Evolutionary conservation across 2,113 vertebrate species (phyloP).

Genomic region (Alethe castanea): DNA sequence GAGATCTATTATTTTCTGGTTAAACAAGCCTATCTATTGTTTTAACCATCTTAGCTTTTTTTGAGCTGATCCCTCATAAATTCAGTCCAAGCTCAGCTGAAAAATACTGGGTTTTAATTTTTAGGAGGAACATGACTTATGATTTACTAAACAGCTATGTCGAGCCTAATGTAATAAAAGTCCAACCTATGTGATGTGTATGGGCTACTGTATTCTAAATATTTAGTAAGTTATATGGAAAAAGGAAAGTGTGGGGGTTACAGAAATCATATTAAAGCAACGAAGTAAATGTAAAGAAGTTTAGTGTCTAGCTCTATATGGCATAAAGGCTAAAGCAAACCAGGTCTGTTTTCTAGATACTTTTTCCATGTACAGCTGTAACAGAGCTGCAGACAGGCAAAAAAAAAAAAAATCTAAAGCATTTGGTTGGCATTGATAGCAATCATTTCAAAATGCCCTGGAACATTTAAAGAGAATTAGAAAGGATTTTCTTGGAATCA

Average conservation of each 20-base stretch:
- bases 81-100: background rate
- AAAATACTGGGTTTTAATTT: background rate
- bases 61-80: background rate
- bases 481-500: slow-evolving; percentile 63
- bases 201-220: slow-evolving; percentile 34
- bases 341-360: slow-evolving; percentile 34
- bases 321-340: slow-evolving; percentile 44
- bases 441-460: slow-evolving; percentile 60
- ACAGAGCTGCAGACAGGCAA: background rate
- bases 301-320: slow-evolving; percentile 1
- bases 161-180: background rate
- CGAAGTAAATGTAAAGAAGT: slow-evolving; percentile 21
- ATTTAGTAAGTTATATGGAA: slow-evolving; percentile 1
- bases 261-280: slow-evolving; percentile 23
- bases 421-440: slow-evolving; percentile 59
- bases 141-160: background rate
- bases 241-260: background rate
- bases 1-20: background rate
- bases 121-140: background rate
- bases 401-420: slow-evolving; percentile 3
- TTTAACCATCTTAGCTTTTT: background rate
- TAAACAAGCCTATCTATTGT: background rate
- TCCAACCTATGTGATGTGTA: background rate
- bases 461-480: slow-evolving; percentile 66
- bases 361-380: slow-evolving; percentile 3